phyloP scores from a whole-genome alignment of 2,888 invertebrate species.

The Halictus quadricinctus region DNA sequence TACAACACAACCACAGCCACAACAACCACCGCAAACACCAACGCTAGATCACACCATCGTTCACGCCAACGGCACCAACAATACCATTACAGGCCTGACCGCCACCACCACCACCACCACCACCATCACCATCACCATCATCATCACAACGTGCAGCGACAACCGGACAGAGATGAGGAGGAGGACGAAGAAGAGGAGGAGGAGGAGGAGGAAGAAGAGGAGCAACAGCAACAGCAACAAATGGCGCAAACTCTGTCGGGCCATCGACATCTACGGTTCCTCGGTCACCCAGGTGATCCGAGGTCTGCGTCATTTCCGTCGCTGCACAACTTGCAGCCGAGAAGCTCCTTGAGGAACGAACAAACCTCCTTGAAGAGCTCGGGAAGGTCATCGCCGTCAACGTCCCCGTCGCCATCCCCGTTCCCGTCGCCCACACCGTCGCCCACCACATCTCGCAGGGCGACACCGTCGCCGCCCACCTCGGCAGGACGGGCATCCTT shows the following conservation, averaged over 20 bases:
- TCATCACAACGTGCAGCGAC: conserved; percentile 32
- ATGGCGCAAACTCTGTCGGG: conserved; percentile 34
- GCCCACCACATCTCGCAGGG: conserved; percentile 67
- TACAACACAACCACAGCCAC: conserved; percentile 53
- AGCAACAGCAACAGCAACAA: conserved; percentile 34
- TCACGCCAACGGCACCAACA: conserved; percentile 63
- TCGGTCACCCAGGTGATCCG: conserved; percentile 31
- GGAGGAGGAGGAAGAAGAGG: conserved; percentile 52
- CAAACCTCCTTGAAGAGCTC: conserved; percentile 59
- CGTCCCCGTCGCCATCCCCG: conserved; percentile 74
- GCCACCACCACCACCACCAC: conserved; percentile 21
- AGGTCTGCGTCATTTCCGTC: conserved; percentile 50
- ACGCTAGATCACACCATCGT: conserved; percentile 42
- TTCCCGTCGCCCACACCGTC: conserved; percentile 74
- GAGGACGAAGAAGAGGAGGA: neutral
- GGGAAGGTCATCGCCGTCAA: conserved; percentile 68
- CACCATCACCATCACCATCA: conserved; percentile 52
- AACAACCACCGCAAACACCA: conserved; percentile 51
- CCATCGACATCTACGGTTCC: conserved; percentile 47
- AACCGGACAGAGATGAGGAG: conserved; percentile 3
- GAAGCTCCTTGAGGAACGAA: conserved; percentile 60
- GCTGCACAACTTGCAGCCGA: conserved; percentile 33
- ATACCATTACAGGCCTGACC: conserved; percentile 31
- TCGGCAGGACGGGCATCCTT: conserved; percentile 55
- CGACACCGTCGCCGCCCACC: conserved; percentile 69